Evolutionary conservation across 2,888 invertebrate genomes (phyloP), one percentile per base, ranked within the genome.

Genomic region (Coecobrya sp.): DNA sequence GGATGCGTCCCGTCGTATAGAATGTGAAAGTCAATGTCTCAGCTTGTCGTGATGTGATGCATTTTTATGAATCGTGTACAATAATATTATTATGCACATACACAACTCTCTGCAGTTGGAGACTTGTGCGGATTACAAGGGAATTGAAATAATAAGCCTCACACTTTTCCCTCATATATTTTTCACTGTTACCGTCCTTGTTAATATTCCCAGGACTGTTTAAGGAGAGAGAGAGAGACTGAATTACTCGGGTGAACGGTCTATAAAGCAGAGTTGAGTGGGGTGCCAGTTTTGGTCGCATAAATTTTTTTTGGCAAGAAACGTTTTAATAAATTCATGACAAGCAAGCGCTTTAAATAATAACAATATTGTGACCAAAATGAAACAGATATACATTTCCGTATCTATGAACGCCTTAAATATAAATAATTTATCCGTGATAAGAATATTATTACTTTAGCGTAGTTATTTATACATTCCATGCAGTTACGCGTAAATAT

Each of bases 11-110:
- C 25, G 22, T 4, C 16, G 16, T 30, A 30, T 19, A 76, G 73
- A 52, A 79, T 52, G 79, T 79, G 79, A 79, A 79, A 79, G 79
- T 79, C 79, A 79, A 79, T 79, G 79, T 79, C 49, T 79, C 79
- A 79, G 49, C 16, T 76, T 22, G 36, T 70, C 70, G 76, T 76
- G 76, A 76, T 76, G 79, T 55, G 49, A 79, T 79, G 79, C 79
- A 79, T 79, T 79, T 79, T 79, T 79, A 79, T 79, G 42, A 79
- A 52, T 79, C 79, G 30, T 79, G 27, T 79, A 42, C 4, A 36
- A 36, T 65, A 65, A 27, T 65, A 70, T 8, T 36, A 70, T 25
- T 62, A 62, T 25, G 62, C 16, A 62, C 62, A 62, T 62, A 62
- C 55, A 55, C 55, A n/a, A 55, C 5, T 19, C 55, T 19, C 19